Evolutionary conservation across 2,888 invertebrate genomes (phyloP).

Genomic region (Hypercompe scribonia): DNA sequence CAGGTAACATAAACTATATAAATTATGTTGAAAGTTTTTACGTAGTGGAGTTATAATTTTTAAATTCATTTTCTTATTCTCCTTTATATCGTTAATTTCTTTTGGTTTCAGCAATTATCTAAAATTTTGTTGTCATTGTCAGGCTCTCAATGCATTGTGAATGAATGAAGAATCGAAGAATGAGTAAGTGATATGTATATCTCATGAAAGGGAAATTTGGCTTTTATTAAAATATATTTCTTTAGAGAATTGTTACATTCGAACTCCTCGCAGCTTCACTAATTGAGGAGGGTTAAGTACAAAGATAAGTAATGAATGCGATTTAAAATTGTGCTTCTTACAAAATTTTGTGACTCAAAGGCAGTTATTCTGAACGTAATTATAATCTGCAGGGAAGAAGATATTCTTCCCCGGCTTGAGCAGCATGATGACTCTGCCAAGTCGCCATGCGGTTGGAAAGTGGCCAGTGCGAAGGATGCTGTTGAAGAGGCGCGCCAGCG

Average conservation of each 20-base stretch:
- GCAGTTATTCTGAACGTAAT: no score
- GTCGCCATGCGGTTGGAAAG: no score
- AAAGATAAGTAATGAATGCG: slow-evolving; percentile 48
- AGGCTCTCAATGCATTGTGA: slow-evolving; percentile 7
- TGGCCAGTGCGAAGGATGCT: no score
- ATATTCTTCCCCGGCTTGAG: no score
- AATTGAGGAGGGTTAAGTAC: slow-evolving; percentile 58
- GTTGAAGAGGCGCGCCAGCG: no score
- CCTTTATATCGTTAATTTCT: neutral
- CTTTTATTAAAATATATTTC: slow-evolving; percentile 32
- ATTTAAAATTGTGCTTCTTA: neutral
- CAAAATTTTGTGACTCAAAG: neutral
- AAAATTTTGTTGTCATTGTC: slow-evolving; percentile 9
- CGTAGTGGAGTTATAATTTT: no score
- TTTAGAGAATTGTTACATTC: slow-evolving; percentile 49
- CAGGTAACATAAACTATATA: no score
- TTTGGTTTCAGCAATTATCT: neutral
- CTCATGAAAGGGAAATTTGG: slow-evolving; percentile 28
- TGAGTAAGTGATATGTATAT: slow-evolving; percentile 10
- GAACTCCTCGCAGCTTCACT: slow-evolving; percentile 45
- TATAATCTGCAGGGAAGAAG: no score
- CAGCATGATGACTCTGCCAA: no score
- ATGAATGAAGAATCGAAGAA: neutral
- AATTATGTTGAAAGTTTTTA: no score
- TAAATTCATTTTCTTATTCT: neutral